These are phyloP conservation scores for Gorsachius magnificus DNA, from an alignment of 2,797 vertebrate species.

Conservation along the genomic window DNA sequence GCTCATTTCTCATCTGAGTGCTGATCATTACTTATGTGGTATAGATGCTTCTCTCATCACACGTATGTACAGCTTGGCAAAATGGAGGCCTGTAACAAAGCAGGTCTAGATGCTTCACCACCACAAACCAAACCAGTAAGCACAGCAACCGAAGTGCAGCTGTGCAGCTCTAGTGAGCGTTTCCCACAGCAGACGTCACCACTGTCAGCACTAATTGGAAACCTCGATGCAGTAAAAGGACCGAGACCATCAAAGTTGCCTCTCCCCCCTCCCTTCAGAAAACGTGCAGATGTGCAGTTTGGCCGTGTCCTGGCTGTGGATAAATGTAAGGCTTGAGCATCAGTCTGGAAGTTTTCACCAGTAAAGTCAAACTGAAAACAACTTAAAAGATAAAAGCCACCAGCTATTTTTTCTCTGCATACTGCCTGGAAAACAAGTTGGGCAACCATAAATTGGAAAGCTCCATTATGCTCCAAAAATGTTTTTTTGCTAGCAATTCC, in stretches of 20 bases:
- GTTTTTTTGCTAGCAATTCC: background rate
- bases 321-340: background rate
- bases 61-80: accelerated
- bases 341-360: background rate
- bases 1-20: background rate
- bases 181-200: background rate
- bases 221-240: background rate
- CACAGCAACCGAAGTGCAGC: background rate
- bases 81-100: background rate
- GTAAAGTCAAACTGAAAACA: background rate
- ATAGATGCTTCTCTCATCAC: background rate
- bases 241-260: background rate
- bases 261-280: background rate
- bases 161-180: background rate
- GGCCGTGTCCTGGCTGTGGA: background rate
- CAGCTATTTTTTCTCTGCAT: background rate
- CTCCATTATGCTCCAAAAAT: background rate
- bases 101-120: background rate
- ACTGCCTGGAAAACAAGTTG: background rate
- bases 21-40: background rate
- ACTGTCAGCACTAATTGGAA: background rate
- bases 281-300: background rate
- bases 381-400: background rate
- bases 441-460: background rate
- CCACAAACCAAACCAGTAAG: background rate